Evolutionary conservation across 2,113 vertebrate species (phyloP).

Genomic region (Calcarius ornatus): DNA sequence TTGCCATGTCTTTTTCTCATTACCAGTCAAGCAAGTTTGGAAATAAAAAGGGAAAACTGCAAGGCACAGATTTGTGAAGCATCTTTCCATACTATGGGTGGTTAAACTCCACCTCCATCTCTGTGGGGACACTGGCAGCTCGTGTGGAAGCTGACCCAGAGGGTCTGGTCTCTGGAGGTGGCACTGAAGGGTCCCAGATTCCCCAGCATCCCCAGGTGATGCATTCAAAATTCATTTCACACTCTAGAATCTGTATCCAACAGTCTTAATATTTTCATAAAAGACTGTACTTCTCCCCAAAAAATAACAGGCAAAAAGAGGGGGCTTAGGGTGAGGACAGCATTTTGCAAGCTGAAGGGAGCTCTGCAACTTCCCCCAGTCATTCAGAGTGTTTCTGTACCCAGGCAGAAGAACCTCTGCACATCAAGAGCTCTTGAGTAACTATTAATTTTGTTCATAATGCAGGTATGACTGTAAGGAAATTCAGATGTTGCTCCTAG

Average conservation of each 20-base stretch:
- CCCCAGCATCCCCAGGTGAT: not conserved
- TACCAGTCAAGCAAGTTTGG: conserved; percentile 6
- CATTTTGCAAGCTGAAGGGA: not conserved
- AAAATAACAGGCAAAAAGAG: not conserved
- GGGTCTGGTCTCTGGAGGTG: not conserved
- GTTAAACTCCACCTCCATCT: not conserved
- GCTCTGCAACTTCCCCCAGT: rapidly evolving
- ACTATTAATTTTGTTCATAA: not conserved
- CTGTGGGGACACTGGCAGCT: not conserved
- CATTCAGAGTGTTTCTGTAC: not conserved
- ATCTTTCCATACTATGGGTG: not conserved
- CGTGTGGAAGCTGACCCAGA: not conserved
- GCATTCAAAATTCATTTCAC: not conserved
- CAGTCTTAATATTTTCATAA: not conserved
- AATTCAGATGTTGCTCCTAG: not conserved
- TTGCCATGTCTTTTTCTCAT: not conserved
- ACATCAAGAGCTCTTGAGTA: not conserved
- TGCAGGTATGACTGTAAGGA: not conserved
- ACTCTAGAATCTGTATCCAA: not conserved
- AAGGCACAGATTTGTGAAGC: not conserved
- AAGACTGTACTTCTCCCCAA: not conserved
- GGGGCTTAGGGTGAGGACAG: not conserved
- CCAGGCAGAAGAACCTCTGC: not conserved
- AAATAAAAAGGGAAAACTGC: not conserved
- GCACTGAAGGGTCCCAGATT: not conserved